Percentiles rank a stretch among this genome's conserved stretches.
phyloP scores from a whole-genome alignment of 64 coral and sea anemone genomes.

The Stylophora pistillata region DNA sequence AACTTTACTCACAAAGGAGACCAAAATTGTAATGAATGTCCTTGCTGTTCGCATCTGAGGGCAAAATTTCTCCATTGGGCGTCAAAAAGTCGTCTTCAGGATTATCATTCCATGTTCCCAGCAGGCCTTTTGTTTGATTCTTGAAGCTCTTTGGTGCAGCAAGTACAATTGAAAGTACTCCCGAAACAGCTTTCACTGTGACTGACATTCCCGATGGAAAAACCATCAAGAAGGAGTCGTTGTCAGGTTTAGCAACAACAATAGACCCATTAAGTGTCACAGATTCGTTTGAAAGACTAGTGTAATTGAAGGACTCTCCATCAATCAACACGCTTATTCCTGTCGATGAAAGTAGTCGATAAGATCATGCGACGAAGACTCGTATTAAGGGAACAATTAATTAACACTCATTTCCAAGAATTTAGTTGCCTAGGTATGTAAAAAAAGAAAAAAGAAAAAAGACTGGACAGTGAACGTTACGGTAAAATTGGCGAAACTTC shows the following conservation, averaged over 20 bases:
- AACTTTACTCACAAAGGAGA: slow-evolving; percentile 38
- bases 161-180: slow-evolving; percentile 34
- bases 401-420: too few species aligned
- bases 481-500: too few species aligned
- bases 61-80: slow-evolving; percentile 46
- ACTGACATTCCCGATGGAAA: slow-evolving; percentile 47
- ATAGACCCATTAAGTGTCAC: slow-evolving; percentile 10
- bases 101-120: slow-evolving; percentile 50
- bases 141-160: slow-evolving; percentile 35
- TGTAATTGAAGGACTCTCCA: neutral
- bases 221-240: slow-evolving; percentile 21
- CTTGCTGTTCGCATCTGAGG: slow-evolving; percentile 15
- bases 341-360: neutral
- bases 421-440: too few species aligned
- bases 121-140: slow-evolving; percentile 54
- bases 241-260: slow-evolving; percentile 2
- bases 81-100: slow-evolving; percentile 36
- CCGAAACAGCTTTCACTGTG: slow-evolving; percentile 19
- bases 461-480: too few species aligned
- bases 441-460: too few species aligned
- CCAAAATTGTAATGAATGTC: slow-evolving; percentile 66
- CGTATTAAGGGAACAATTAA: too few species aligned
- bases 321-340: slow-evolving; percentile 11
- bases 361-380: too few species aligned
- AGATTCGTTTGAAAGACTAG: slow-evolving; percentile 29